Base-by-base conservation (phyloP, 1,140 invertebrate genomes). In the Achatina immaculata region DNA sequence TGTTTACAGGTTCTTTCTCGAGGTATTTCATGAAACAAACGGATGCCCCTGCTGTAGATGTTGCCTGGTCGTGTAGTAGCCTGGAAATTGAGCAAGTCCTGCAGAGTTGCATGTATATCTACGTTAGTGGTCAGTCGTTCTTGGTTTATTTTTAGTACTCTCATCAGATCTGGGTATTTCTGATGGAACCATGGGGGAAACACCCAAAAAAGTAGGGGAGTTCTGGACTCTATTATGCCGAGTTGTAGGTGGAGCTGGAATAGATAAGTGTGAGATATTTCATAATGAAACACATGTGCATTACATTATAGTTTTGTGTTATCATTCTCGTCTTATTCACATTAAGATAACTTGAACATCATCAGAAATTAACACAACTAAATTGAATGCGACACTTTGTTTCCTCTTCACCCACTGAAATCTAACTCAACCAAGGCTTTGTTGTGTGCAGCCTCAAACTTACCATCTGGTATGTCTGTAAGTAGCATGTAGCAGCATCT, bases 221-320 rank as follows among this genome's bases (percentile, higher is more conserved):
- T 90, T 68, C 96, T 91, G 89, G 98, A 96, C 90, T 99, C 97
- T 81, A 97, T 92, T 89, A 95, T 94, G 0, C 97, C 97, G n/a
- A n/a, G 81, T 92, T 94, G 86, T 95, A 94, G 0, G 96, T 98
- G 83, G 94, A 89, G 43, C 95, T 89, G 24, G 96, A 94, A 0
- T 92, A 91, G 0, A 96, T 96, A 92, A 95, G n/a, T n/a, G n/a
- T n/a, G n/a, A n/a, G n/a, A n/a, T n/a, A n/a, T n/a, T n/a, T n/a
- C n/a, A n/a, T n/a, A n/a, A n/a, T n/a, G n/a, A n/a, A n/a, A n/a
- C n/a, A n/a, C n/a, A n/a, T n/a, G n/a, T n/a, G n/a, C n/a, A n/a
- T n/a, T n/a, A n/a, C n/a, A n/a, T n/a, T n/a, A n/a, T n/a, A n/a
- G n/a, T n/a, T n/a, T n/a, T n/a, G n/a, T n/a, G n/a, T n/a, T n/a